Base-by-base conservation (phyloP, 23 tunicate species). In the Trididemnum miniatum region DNA sequence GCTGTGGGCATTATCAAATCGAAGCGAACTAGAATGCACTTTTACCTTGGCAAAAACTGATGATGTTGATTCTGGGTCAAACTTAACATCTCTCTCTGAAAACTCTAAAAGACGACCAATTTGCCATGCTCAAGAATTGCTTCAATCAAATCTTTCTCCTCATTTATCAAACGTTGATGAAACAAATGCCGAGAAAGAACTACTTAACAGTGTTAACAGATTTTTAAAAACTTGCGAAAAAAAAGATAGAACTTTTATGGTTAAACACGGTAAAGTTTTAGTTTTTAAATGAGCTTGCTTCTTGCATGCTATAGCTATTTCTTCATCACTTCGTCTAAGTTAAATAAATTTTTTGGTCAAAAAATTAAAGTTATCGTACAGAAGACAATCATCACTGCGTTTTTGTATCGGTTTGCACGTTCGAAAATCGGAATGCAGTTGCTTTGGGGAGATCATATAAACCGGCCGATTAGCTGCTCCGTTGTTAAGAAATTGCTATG, bases 11-110 rank as follows among this genome's bases (percentile, higher is more conserved):
- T 20, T 93, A 35, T 93, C 98, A 35, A 88, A 93, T 51, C 89
- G 87, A 40, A 93, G 98, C 80, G 98, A 93, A 65, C 76, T 93
- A 24, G 98, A 93, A 66, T 93, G 98, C 59, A 74, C 52, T 18
- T 93, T 93, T 80, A 93, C 98, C 4, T 25, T 79, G 20, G 98
- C 98, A 23, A 82, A 80, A 26, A 89, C 78, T 39, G 83, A 83
- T 1, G 62, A 65, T 22, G 23, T 36, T 0, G 72, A 88, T 2
- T n/a, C 79, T 35, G 66, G 50, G 2, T 31, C 84, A n/a, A 59
- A 77, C 1, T 4, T 27, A 30, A 26, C 44, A 35, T 12, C 35
- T 25, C 62, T 40, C 18, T 31, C 35, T 20, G 49, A 76, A 0
- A 51, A 66, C 37, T 34, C 72, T n/a, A 77, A 65, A 77, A 31